Percentiles rank a stretch among this genome's conserved stretches.
These are phyloP conservation scores for Erebia palarica DNA, from an alignment of 2,888 invertebrate species.

Conservation along the genomic window DNA sequence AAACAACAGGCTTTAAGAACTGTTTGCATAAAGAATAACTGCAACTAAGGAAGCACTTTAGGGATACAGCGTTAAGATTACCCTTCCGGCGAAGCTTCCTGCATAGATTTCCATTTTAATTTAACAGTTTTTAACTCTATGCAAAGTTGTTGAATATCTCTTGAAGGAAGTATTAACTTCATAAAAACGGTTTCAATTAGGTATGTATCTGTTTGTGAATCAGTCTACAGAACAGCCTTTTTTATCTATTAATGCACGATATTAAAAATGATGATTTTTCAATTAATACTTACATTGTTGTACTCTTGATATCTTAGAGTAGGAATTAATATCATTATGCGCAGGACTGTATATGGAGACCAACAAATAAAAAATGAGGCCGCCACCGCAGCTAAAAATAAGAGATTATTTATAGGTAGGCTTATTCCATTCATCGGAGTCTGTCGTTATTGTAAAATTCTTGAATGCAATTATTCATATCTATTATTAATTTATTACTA, in stretches of 20 bases:
- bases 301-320: constrained; percentile 61
- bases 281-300: constrained; percentile 57
- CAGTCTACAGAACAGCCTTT: too few species aligned
- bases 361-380: constrained; percentile 85
- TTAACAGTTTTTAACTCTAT: constrained; percentile 3
- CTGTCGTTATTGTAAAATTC: not conserved
- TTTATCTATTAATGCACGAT: too few species aligned
- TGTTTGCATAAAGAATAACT: constrained; percentile 14
- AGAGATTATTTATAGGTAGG: not conserved
- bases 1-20: constrained; percentile 5
- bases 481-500: too few species aligned
- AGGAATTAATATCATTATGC: constrained; percentile 86
- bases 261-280: too few species aligned
- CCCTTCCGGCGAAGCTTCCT: constrained; percentile 9
- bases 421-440: not conserved
- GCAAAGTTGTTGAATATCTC: not conserved
- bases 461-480: not conserved
- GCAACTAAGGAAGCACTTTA: constrained; percentile 13
- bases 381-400: constrained; percentile 64
- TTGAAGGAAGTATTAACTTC: not conserved
- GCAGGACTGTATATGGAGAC: constrained; percentile 90
- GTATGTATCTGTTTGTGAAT: not conserved
- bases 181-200: not conserved
- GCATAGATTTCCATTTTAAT: constrained; percentile 13
- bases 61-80: not conserved